A percentile compares a stretch with the other conserved stretches of the same genome.
These are phyloP conservation scores for Diabrotica undecimpunctata DNA, from an alignment of 1,140 invertebrate species.

Conservation along the genomic window DNA sequence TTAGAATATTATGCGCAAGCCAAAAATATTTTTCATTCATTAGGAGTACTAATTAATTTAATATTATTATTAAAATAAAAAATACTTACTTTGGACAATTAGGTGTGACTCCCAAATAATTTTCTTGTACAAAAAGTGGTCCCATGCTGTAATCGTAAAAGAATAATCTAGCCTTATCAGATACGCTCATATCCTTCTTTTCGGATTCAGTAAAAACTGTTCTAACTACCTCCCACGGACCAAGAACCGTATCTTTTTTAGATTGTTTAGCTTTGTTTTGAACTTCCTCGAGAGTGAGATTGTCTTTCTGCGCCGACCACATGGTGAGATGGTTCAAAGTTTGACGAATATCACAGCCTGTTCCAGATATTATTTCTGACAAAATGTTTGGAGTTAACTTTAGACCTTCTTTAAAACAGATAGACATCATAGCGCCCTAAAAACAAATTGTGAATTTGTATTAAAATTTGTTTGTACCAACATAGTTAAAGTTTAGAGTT, in stretches of 20 bases:
- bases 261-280: conserved; percentile 55
- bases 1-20: too few relatives aligned
- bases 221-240: conserved; percentile 89
- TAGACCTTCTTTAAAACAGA: conserved; percentile 90
- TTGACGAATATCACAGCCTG: conserved; percentile 93
- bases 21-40: too few relatives aligned
- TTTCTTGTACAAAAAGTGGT: conserved; percentile 96
- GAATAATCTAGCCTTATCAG: conserved; percentile 89
- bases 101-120: conserved; percentile 79
- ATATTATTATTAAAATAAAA: too few relatives aligned
- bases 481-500: neutral
- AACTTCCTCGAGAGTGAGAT: conserved; percentile 50
- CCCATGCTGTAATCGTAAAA: conserved; percentile 96
- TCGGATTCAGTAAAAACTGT: conserved; percentile 85
- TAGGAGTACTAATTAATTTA: too few relatives aligned
- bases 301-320: conserved; percentile 60
- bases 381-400: conserved; percentile 75
- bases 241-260: conserved; percentile 84
- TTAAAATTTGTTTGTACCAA: conserved; percentile 21
- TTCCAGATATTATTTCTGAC: conserved; percentile 78
- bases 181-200: conserved; percentile 75
- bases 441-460: conserved; percentile 22
- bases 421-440: conserved; percentile 80
- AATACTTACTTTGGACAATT: conserved; percentile 24
- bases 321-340: conserved; percentile 84